phyloP scores from a whole-genome alignment of 2,888 invertebrate genomes.

The Pseudanteris insignis region DNA sequence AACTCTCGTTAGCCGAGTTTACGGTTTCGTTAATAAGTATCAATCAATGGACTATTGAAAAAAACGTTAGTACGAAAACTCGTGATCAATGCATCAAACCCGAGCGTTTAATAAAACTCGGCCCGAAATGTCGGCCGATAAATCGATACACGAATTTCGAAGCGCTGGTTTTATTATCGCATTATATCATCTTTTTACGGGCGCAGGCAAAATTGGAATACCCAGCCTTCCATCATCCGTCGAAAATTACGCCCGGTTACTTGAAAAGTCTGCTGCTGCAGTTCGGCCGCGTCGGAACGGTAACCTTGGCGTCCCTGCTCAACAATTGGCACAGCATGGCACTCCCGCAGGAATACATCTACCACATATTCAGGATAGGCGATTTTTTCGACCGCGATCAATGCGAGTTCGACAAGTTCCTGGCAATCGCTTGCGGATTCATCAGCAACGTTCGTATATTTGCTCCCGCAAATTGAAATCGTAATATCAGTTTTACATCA shows the following conservation, averaged over 20 bases:
- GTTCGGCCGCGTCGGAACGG: slow-evolving; percentile 66
- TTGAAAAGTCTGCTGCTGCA: slow-evolving; percentile 79
- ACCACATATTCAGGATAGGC: slow-evolving; percentile 55
- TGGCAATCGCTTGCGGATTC: slow-evolving; percentile 60
- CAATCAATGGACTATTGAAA: not conserved
- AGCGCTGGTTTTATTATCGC: no score
- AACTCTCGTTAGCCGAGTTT: no score
- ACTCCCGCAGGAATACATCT: slow-evolving; percentile 53
- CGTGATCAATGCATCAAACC: slow-evolving; percentile 9
- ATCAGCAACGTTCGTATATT: slow-evolving; percentile 55
- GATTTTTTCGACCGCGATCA: slow-evolving; percentile 46
- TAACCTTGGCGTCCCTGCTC: slow-evolving; percentile 49
- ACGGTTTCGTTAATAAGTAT: no score
- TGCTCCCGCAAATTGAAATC: no score
- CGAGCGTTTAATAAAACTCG: slow-evolving; percentile 7
- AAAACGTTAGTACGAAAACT: not conserved
- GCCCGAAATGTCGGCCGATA: slow-evolving; percentile 4
- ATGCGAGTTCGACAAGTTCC: slow-evolving; percentile 56
- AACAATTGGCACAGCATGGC: slow-evolving; percentile 56
- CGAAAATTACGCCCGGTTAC: slow-evolving; percentile 82
- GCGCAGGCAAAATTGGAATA: slow-evolving; percentile 71
- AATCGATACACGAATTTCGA: slow-evolving; percentile 27
- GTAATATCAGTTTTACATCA: no score
- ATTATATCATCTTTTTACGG: slow-evolving; percentile 41
- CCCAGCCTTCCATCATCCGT: slow-evolving; percentile 74